Percentiles rank a stretch among this genome's conserved stretches.
Evolutionary conservation across 2,888 invertebrate genomes (phyloP).

Genomic region (Pecten maximus): DNA sequence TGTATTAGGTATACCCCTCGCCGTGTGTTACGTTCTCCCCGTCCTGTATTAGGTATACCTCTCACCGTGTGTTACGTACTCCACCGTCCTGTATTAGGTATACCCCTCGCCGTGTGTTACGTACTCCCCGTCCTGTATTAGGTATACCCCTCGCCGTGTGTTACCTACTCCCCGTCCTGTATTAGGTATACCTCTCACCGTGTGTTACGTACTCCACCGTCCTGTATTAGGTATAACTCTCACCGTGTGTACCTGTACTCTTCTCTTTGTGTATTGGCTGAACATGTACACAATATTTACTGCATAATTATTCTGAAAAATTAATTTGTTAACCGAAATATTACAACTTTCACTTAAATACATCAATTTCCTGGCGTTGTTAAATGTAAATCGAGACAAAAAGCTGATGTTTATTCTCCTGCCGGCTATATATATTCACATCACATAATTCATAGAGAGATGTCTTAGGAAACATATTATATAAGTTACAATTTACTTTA

Average conservation of each 20-base stretch:
- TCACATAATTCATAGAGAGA: background rate
- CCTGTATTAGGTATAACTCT: no score
- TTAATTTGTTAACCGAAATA: background rate
- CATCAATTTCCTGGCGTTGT: background rate
- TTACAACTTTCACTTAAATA: background rate
- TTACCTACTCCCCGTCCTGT: no score
- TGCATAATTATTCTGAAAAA: background rate
- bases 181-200: background rate
- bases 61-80: no score
- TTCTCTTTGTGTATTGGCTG: background rate
- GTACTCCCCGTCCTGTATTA: no score
- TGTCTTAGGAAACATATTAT: background rate
- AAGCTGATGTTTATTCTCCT: background rate
- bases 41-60: no score
- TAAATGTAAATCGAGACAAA: background rate
- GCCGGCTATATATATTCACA: background rate
- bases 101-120: no score
- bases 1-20: no score
- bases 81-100: no score
- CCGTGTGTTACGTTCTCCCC: no score
- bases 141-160: no score
- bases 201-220: background rate
- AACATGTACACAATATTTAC: background rate
- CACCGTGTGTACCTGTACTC: background rate
- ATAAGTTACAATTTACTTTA: conserved; percentile 22